Evolutionary conservation across 1,140 invertebrate species (phyloP), one percentile per base, ranked within the genome.

Genomic region (Drosophila ananassae): DNA sequence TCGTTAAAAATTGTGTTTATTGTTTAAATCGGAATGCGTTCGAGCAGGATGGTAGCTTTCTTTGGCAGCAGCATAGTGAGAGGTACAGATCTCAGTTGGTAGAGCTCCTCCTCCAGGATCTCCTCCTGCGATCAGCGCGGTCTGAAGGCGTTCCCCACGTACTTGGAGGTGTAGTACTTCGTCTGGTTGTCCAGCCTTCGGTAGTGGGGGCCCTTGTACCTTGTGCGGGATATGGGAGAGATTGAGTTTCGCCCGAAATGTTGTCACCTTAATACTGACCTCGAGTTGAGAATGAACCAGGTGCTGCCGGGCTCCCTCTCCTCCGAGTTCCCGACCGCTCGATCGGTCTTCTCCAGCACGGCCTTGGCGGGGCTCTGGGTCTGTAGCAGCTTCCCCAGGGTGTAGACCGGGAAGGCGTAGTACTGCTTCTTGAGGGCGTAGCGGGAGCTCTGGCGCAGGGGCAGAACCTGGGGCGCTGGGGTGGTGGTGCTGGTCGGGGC

Each of bases 271-370:
- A 3, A 12, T 8, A 68, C 89, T 56, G 17, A 91, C 90, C 84
- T 79, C 10, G 90, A 91, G 51, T 91, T 91, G 3, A 90, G 34
- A 2, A 91, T 91, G 13, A 91, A 90, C 90, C 90, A 91, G 17
- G 90, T 91, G 37, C 66, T 73, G 28, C 17, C 17, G 67, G 13
- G 39, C n/a, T 46, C 44, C 22, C 51, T 28, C 6, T 76, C 55
- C 17, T n/a, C 4, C 21, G 66, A 77, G 7, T 22, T 68, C 30
- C 17, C 41, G 2, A 21, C 64, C 32, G 51, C 8, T 41, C 53
- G 28, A 52, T 25, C 58, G 28, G 47, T 52, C 34, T 80, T 69
- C n/a, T 61, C 61, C 32, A 24, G 30, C 30, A 24, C 5, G 0
- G 48, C 39, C 12, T 24, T 48, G 25, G 12, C 2, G 30, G 2